Conservation (phyloP, 2,888 invertebrate species). For the Coenonympha glycerion region DNA sequence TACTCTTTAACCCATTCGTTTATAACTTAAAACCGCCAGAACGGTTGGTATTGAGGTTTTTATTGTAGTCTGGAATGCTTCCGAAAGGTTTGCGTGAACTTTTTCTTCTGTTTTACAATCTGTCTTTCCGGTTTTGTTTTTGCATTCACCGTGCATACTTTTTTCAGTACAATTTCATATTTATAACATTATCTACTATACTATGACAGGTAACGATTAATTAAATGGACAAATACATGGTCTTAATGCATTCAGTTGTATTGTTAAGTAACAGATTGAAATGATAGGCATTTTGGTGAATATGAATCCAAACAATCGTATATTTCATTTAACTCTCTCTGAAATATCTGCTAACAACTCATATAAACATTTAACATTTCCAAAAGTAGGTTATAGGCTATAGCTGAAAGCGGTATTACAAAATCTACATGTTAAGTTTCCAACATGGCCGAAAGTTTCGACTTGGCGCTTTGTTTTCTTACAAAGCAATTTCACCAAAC, state of each 20-base stretch:
- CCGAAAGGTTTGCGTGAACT: constrained; percentile 10
- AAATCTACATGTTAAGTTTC: constrained; percentile 30
- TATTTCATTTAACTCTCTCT: too few species aligned
- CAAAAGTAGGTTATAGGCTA: constrained; percentile 28
- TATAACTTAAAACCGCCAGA: constrained; percentile 15
- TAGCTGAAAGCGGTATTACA: constrained; percentile 30
- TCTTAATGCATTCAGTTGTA: too few species aligned
- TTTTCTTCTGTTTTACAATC: neutral
- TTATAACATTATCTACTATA: too few species aligned
- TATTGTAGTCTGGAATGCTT: constrained; percentile 24
- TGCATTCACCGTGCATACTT: neutral
- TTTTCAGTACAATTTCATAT: neutral
- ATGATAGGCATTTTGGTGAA: too few species aligned
- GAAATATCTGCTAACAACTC: neutral
- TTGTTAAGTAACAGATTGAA: too few species aligned
- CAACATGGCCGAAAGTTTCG: constrained; percentile 27
- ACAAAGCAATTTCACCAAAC: constrained; percentile 34
- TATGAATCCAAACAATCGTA: too few species aligned
- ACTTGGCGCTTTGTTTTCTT: constrained; percentile 35
- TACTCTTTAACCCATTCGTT: constrained; percentile 1
- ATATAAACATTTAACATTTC: constrained; percentile 8
- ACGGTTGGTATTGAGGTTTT: constrained; percentile 21
- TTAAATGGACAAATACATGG: too few species aligned
- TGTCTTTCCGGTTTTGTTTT: constrained; percentile 5
- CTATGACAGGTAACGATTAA: too few species aligned